Evolutionary conservation across 2,888 invertebrate genomes (phyloP).

Genomic region (Syrphus vitripennis): DNA sequence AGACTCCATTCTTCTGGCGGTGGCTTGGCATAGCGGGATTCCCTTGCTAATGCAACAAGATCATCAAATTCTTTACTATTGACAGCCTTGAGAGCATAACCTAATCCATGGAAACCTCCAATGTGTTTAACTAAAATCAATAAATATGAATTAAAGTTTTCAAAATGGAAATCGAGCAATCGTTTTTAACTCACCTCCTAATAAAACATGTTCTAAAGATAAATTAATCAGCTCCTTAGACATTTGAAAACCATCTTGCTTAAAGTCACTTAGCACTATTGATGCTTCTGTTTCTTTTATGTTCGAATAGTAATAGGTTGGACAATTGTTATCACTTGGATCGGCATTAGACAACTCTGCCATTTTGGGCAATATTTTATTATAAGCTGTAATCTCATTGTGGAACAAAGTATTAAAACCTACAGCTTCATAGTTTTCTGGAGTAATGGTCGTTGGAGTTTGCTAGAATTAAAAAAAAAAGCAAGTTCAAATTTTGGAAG

Average conservation of each 20-base stretch:
- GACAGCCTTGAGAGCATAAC: conserved; percentile 76
- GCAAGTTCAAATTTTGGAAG: too few relatives aligned
- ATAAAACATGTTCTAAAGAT: conserved; percentile 77
- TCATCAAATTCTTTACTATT: conserved; percentile 73
- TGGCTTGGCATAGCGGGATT: conserved; percentile 75
- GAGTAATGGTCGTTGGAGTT: conserved; percentile 75
- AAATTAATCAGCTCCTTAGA: conserved; percentile 75
- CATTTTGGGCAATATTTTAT: conserved; percentile 75
- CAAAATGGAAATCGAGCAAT: too few relatives aligned
- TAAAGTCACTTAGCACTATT: conserved; percentile 77
- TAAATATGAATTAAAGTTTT: too few relatives aligned
- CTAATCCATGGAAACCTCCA: conserved; percentile 78
- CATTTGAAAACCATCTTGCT: conserved; percentile 75
- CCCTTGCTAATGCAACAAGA: conserved; percentile 73
- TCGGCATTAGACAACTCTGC: conserved; percentile 68
- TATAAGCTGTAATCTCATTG: conserved; percentile 78
- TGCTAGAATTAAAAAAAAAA: conserved; percentile 73
- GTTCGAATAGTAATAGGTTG: conserved; percentile 77
- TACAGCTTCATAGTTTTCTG: conserved; percentile 74
- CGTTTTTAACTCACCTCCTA: conserved; percentile 74
- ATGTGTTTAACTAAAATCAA: conserved; percentile 74
- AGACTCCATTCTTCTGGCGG: conserved; percentile 70
- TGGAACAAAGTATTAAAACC: conserved; percentile 76
- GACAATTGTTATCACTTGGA: conserved; percentile 70
- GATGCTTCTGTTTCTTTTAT: conserved; percentile 73